phyloP scores from a whole-genome alignment of 2,113 vertebrate species.

The Campylomormyrus tamandua region DNA sequence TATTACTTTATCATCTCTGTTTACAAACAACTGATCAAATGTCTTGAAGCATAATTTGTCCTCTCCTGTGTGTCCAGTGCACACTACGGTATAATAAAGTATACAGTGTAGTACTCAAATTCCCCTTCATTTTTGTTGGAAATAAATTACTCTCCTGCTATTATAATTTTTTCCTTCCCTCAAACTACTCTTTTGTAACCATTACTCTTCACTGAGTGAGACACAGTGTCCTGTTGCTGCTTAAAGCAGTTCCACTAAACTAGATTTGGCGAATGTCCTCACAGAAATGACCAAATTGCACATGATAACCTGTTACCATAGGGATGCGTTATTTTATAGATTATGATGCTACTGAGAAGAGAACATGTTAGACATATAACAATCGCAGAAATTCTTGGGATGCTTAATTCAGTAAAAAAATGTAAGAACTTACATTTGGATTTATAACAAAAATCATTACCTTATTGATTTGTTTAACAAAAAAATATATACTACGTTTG shows the following conservation, averaged over 20 bases:
- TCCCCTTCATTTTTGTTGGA: background rate
- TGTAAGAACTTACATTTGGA: background rate
- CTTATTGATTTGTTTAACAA: no score
- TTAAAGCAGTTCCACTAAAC: background rate
- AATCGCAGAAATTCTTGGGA: background rate
- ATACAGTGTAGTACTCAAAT: background rate
- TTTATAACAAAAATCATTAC: background rate
- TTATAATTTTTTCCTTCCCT: background rate
- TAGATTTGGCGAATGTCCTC: background rate
- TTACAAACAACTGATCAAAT: background rate
- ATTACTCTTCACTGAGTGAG: background rate
- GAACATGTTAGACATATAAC: slow-evolving; percentile 45
- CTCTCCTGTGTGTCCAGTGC: background rate
- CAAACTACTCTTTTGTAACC: background rate
- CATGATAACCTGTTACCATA: slow-evolving; percentile 27
- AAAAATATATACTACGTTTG: no score
- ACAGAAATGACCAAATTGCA: background rate
- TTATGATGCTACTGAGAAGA: slow-evolving; percentile 38
- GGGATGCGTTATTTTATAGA: slow-evolving; percentile 56
- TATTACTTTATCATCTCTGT: background rate
- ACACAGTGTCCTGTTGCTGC: background rate
- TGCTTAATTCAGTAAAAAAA: background rate
- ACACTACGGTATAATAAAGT: background rate
- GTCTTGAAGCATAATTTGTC: background rate
- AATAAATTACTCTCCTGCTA: background rate